Evolutionary conservation across 1,140 invertebrate genomes (phyloP).

Genomic region (Zaprionus ghesquierei): DNA sequence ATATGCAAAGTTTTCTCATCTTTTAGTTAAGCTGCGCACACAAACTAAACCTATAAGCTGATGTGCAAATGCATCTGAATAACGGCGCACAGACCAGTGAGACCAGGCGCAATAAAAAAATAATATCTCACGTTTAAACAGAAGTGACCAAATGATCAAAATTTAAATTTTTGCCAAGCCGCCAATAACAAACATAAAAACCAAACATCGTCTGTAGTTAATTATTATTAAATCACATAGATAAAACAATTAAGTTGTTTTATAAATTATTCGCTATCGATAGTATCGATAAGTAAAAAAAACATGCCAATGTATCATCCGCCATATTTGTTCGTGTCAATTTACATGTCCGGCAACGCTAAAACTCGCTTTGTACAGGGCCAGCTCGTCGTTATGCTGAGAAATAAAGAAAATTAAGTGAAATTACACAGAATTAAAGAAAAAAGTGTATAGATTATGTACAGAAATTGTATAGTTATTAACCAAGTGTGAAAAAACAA

Average conservation of each 20-base stretch:
- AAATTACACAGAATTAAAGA: constrained; percentile 59
- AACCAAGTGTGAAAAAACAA: constrained; percentile 47
- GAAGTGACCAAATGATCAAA: background rate
- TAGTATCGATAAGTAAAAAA: constrained; percentile 19
- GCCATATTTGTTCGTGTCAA: constrained; percentile 56
- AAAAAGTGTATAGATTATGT: constrained; percentile 62
- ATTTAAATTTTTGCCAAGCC: background rate
- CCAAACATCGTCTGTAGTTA: background rate
- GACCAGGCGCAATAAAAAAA: background rate
- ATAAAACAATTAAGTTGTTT: background rate
- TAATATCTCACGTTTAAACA: background rate
- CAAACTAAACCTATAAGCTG: background rate
- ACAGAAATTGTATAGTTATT: constrained; percentile 46
- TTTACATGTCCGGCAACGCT: constrained; percentile 39
- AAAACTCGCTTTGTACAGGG: constrained; percentile 62
- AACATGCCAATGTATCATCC: constrained; percentile 24
- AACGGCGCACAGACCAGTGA: background rate
- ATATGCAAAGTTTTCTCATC: constrained; percentile 4
- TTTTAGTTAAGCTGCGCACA: background rate
- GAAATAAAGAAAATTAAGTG: constrained; percentile 69
- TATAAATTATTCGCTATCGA: background rate
- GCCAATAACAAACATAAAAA: background rate
- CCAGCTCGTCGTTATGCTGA: constrained; percentile 69
- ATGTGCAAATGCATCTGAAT: background rate
- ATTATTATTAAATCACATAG: background rate